Conservation (phyloP, 2,113 vertebrate species). For the Herpetotheres cachinnans region DNA sequence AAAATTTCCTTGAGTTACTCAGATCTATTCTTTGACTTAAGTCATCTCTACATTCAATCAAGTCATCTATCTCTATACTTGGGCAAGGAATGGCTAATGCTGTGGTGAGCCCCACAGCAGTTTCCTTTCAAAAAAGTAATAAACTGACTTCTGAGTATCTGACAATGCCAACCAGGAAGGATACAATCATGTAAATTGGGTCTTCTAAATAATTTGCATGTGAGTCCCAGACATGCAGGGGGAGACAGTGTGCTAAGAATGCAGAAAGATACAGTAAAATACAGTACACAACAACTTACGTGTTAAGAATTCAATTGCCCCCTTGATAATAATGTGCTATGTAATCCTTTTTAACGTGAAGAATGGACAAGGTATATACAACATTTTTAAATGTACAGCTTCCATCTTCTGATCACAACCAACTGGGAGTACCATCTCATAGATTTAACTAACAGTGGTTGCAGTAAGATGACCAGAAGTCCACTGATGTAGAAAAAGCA, state of each 20-base stretch:
- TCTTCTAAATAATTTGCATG: not conserved
- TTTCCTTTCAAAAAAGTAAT: not conserved
- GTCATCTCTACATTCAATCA: not conserved
- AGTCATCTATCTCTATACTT: not conserved
- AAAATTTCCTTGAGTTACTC: not conserved
- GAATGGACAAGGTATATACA: not conserved
- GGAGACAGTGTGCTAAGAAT: not conserved
- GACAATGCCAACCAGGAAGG: not conserved
- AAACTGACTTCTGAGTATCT: not conserved
- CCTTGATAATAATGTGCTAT: not conserved
- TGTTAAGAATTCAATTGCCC: not conserved
- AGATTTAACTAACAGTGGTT: not conserved
- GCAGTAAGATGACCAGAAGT: not conserved
- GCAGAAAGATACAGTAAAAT: not conserved
- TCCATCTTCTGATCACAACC: not conserved
- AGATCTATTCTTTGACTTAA: not conserved
- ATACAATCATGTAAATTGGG: not conserved
- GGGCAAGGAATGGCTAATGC: not conserved
- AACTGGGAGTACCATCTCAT: not conserved
- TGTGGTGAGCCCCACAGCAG: not conserved
- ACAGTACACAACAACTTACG: not conserved
- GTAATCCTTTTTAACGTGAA: not conserved
- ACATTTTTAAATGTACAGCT: not conserved
- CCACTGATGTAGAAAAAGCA: not conserved
- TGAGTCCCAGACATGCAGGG: not conserved